These are phyloP conservation scores for Diplosoma virens DNA, from an alignment of 23 tunicate genomes.

Conservation along the genomic window DNA sequence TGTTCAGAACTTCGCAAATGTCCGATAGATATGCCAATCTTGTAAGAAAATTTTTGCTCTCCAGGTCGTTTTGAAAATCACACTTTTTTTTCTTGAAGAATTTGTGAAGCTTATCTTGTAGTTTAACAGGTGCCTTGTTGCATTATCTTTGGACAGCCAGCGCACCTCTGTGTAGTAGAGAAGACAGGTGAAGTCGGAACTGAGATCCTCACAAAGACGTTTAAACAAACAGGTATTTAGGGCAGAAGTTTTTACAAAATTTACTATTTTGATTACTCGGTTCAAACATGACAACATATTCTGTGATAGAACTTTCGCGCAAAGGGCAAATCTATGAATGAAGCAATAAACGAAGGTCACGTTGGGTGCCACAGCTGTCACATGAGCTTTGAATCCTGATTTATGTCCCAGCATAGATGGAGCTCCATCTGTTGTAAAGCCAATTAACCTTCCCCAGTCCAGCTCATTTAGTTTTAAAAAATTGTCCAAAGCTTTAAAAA, in stretches of 20 bases:
- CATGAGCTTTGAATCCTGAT: conserved; percentile 62
- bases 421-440: conserved; percentile 49
- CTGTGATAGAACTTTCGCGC: conserved; percentile 48
- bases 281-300: conserved; percentile 45
- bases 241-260: conserved; percentile 47
- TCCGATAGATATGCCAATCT: conserved; percentile 64
- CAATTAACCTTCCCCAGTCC: conserved; percentile 56
- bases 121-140: conserved; percentile 65
- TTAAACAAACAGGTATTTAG: too few species aligned
- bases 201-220: conserved; percentile 33
- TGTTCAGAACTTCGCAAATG: conserved; percentile 55
- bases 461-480: conserved; percentile 54
- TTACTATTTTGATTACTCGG: conserved; percentile 49
- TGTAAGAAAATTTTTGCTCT: conserved; percentile 39
- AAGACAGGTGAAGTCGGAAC: conserved; percentile 40
- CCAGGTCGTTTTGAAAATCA: conserved; percentile 47
- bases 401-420: conserved; percentile 57
- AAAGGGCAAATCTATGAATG: conserved; percentile 60
- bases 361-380: conserved; percentile 64
- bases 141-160: conserved; percentile 67
- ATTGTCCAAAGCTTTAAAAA: conserved; percentile 32
- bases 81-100: conserved; percentile 47
- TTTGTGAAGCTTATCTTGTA: conserved; percentile 51
- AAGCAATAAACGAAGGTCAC: conserved; percentile 40
- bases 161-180: conserved; percentile 37